phyloP scores from a whole-genome alignment of 1,140 invertebrate genomes.

The Helicoverpa armigera region DNA sequence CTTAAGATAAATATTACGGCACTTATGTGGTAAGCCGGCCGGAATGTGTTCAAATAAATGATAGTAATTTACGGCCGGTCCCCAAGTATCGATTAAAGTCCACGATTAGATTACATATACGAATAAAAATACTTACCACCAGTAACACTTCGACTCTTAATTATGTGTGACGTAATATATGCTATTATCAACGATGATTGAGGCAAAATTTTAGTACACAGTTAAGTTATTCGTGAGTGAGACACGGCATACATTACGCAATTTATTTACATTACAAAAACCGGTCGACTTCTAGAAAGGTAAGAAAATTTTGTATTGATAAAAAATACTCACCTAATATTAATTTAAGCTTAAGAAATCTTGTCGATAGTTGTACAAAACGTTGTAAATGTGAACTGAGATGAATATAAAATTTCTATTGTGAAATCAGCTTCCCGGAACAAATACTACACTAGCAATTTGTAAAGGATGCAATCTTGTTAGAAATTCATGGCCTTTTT shows the following conservation, averaged over 20 bases:
- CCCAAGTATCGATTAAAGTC: constrained; percentile 22
- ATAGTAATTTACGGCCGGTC: constrained; percentile 8
- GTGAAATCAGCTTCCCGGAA: constrained; percentile 45
- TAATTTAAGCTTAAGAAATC: constrained; percentile 22
- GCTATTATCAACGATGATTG: constrained; percentile 38
- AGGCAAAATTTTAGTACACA: constrained; percentile 2
- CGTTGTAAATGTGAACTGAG: constrained; percentile 35
- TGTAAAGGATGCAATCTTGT: background rate
- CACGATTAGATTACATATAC: constrained; percentile 19
- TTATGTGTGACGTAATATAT: constrained; percentile 26
- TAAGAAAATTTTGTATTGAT: background rate
- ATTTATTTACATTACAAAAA: constrained; percentile 41
- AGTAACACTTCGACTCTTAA: constrained; percentile 20
- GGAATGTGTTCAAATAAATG: constrained; percentile 4
- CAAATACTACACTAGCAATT: constrained; percentile 38
- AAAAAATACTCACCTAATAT: constrained; percentile 43
- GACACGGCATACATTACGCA: constrained; percentile 25
- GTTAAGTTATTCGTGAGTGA: constrained; percentile 38
- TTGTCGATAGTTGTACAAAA: constrained; percentile 5
- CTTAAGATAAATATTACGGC: constrained; percentile 6
- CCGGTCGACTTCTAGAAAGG: constrained; percentile 45
- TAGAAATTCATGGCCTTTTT: background rate
- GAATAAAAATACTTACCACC: constrained; percentile 25
- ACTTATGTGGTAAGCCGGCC: background rate
- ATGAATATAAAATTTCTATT: constrained; percentile 42